These are phyloP conservation scores for Platysteira castanea DNA, from an alignment of 2,113 vertebrate genomes.

Conservation along the genomic window DNA sequence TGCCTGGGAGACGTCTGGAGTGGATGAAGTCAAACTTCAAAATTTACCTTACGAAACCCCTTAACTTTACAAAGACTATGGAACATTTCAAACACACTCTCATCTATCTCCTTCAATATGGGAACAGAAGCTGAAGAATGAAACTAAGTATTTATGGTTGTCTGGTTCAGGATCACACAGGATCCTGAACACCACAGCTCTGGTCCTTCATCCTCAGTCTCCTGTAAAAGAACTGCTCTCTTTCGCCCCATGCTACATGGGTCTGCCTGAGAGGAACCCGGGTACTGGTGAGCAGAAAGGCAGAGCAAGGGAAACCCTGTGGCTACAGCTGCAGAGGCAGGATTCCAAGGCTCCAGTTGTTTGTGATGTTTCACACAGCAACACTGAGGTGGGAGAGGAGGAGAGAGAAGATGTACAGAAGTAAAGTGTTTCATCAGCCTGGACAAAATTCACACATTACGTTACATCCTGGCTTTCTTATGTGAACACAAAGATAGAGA, in stretches of 20 bases:
- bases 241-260: too few species aligned
- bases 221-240: neutral
- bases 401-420: neutral
- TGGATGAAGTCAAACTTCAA: neutral
- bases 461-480: neutral
- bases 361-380: neutral
- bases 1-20: neutral
- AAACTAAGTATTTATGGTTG: neutral
- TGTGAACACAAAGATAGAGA: neutral
- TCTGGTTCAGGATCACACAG: neutral
- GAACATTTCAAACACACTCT: neutral
- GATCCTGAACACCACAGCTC: neutral
- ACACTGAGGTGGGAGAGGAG: neutral
- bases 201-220: neutral
- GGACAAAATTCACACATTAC: neutral
- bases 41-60: neutral
- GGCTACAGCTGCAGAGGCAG: neutral
- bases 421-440: neutral
- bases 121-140: neutral
- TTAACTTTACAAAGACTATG: neutral
- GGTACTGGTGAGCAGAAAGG: neutral
- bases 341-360: neutral
- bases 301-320: neutral
- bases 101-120: neutral
- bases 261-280: rapidly evolving